These are phyloP conservation scores for Kuschelorhynchus macadamiae DNA, from an alignment of 2,888 invertebrate genomes.

Conservation along the genomic window DNA sequence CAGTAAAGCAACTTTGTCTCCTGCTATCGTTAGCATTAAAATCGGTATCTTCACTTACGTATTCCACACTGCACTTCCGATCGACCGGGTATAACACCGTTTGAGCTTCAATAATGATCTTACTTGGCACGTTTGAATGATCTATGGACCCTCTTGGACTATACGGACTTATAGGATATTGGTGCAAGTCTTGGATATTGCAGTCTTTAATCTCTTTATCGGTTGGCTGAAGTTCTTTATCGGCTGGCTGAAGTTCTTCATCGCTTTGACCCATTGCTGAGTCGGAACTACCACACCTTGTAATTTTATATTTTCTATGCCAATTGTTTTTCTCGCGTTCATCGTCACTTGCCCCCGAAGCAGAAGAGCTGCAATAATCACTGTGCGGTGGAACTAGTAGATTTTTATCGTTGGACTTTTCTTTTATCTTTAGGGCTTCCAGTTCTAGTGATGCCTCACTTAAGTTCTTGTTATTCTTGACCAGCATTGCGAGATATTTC, in stretches of 20 bases:
- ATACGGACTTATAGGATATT: constrained; percentile 56
- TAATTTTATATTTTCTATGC: constrained; percentile 32
- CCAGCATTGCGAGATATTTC: constrained; percentile 63
- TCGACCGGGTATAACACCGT: constrained; percentile 70
- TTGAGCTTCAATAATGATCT: constrained; percentile 73
- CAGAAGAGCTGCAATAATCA: constrained; percentile 65
- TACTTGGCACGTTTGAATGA: constrained; percentile 66
- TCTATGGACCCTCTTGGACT: constrained; percentile 66
- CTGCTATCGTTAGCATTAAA: constrained; percentile 60
- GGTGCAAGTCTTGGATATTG: neutral
- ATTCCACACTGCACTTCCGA: constrained; percentile 68
- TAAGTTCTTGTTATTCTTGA: constrained; percentile 50
- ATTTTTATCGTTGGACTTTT: constrained; percentile 34
- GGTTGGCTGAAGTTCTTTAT: no score
- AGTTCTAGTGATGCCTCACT: constrained; percentile 13
- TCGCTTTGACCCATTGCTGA: constrained; percentile 71
- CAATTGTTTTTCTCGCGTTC: constrained; percentile 57
- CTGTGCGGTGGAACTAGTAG: constrained; percentile 63
- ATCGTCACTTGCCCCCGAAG: constrained; percentile 65
- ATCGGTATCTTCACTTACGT: constrained; percentile 62
- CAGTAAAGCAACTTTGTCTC: constrained; percentile 71
- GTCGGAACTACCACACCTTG: constrained; percentile 69
- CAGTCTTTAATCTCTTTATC: constrained; percentile 55
- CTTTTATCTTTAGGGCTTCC: neutral
- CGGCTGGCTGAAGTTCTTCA: constrained; percentile 64